Percentiles rank a stretch among this genome's conserved stretches.
These are phyloP conservation scores for Pegoplata infirma DNA, from an alignment of 2,888 invertebrate genomes.

Conservation along the genomic window DNA sequence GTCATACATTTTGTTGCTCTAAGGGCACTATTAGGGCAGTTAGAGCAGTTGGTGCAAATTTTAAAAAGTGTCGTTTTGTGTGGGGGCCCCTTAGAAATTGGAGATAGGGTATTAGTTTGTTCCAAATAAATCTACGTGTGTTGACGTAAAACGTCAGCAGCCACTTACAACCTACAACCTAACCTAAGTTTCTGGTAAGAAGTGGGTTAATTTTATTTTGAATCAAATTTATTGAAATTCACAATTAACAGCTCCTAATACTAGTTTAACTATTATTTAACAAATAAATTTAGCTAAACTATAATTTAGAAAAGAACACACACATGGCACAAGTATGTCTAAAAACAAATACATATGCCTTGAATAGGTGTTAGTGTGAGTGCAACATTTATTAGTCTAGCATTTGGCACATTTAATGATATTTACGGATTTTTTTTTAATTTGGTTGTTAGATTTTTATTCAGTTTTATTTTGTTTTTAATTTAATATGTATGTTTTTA, in stretches of 20 bases:
- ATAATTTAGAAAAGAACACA: not conserved
- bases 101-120: too few relatives aligned
- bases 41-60: too few relatives aligned
- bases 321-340: not conserved
- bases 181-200: too few relatives aligned
- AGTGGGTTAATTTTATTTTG: too few relatives aligned
- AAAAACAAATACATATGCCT: not conserved
- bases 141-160: too few relatives aligned
- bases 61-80: too few relatives aligned
- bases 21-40: too few relatives aligned
- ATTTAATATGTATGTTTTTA: constrained; percentile 68
- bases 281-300: not conserved
- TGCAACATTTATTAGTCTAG: constrained; percentile 57
- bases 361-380: constrained; percentile 1
- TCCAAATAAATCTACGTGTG: too few relatives aligned
- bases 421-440: too few relatives aligned
- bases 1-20: too few relatives aligned
- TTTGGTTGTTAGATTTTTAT: not conserved
- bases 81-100: too few relatives aligned
- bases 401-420: constrained; percentile 53
- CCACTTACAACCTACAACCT: too few relatives aligned
- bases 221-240: not conserved
- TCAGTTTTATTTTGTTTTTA: constrained; percentile 10
- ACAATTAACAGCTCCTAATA: not conserved
- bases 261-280: not conserved